phyloP scores from a whole-genome alignment of 1,140 invertebrate genomes.

The Lanistes nyassanus region DNA sequence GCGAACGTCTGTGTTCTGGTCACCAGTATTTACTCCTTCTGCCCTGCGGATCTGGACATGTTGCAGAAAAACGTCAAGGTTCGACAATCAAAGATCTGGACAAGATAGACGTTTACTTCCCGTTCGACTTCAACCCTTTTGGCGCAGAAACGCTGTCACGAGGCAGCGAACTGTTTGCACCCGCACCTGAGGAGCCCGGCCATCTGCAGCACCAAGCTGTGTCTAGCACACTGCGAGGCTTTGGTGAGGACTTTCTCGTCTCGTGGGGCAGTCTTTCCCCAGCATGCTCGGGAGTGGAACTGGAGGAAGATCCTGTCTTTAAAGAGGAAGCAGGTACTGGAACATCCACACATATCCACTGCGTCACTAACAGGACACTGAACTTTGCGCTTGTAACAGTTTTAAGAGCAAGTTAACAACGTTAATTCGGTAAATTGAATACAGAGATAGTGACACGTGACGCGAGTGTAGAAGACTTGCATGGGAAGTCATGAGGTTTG shows the following conservation, averaged over 20 bases:
- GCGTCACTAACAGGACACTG: no score
- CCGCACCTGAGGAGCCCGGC: no score
- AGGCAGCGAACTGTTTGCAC: conserved; percentile 3
- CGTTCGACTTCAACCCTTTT: conserved; percentile 37
- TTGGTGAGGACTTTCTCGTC: conserved; percentile 28
- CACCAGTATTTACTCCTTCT: no score
- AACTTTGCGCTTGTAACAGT: no score
- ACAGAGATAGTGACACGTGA: no score
- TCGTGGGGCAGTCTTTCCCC: not conserved
- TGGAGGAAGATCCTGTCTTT: conserved; percentile 47
- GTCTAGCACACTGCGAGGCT: conserved; percentile 20
- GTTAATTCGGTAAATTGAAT: no score
- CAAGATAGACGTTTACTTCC: conserved; percentile 31
- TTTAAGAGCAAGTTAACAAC: no score
- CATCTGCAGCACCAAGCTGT: not conserved
- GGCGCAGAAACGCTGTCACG: conserved; percentile 3
- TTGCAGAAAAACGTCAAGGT: conserved; percentile 32
- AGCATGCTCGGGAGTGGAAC: not conserved
- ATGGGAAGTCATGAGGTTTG: no score
- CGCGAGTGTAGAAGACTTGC: no score
- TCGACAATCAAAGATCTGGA: conserved; percentile 40
- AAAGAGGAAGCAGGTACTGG: conserved; percentile 50
- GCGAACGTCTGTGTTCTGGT: no score
- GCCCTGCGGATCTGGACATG: no score
- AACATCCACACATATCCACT: no score